Evolutionary conservation across 2,113 vertebrate species (phyloP), one percentile per base, ranked within the genome.

Genomic region (Pongo abelii): DNA sequence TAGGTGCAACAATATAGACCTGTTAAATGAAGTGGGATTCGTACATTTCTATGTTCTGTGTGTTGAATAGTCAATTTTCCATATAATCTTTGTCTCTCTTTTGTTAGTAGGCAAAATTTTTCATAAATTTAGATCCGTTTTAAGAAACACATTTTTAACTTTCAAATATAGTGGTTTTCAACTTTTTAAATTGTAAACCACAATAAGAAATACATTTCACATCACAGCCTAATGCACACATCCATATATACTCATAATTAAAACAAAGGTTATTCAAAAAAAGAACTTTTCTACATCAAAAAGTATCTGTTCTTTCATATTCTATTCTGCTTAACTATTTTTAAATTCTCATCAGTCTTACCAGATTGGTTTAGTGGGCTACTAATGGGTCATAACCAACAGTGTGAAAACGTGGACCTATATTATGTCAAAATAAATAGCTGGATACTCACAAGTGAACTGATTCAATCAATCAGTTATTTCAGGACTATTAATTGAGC

Each of bases 391-490:
- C 85, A 67, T n/a, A 52, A 85, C 46, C 35, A 38, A 89, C 50
- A 67, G n/a, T 95, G 88, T 96, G 70, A 84, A 95, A 92, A 91
- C 25, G 35, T 78, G n/a, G 6, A 12, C 88, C 27, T 84, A 69
- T 3, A 92, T 30, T n/a, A 78, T 89, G 86, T 97, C 50, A 38
- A 93, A 92, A 95, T 78, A 78, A 96, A 67, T 40, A 91, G 72
- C 64, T 84, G 13, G 18, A 59, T 81, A 67, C 16, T 88, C 38
- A 59, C 55, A 95, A 84, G 14, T 87, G 27, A 72, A 50, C 22
- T 67, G 40, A 92, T 59, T 8, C 32, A 35, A 43, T 93, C 46
- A 22, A 12, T 93, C 38, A 9, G 16, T 93, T 77, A 89, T 92
- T 95, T 93, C 22, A 38, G 75, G 90, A 89, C 57, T 59, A 38